Conservation (phyloP, 2,797 vertebrate genomes). For the Crocidura indochinensis region DNA sequence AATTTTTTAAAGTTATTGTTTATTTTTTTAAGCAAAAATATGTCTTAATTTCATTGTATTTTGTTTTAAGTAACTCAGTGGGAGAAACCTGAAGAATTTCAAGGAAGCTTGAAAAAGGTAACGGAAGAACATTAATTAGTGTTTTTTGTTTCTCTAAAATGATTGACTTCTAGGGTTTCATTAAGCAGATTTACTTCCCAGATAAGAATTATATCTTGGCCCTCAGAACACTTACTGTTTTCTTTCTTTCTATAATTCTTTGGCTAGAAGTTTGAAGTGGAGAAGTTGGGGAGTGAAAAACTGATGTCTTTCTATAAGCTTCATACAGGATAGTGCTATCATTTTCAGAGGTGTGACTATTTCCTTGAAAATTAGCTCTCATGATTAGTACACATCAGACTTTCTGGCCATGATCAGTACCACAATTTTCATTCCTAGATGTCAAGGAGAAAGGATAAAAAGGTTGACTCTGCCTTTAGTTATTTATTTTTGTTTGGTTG, state of each 20-base stretch:
- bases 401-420: conserved; percentile 13
- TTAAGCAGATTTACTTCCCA: conserved; percentile 62
- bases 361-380: conserved; percentile 31
- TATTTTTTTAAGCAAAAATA: conserved; percentile 43
- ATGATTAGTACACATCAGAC: conserved; percentile 28
- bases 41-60: conserved; percentile 75
- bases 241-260: conserved; percentile 61
- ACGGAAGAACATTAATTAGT: conserved; percentile 72
- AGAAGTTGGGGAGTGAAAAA: neutral
- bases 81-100: conserved; percentile 94
- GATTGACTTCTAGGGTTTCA: conserved; percentile 20
- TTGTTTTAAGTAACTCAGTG: conserved; percentile 94
- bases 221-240: neutral
- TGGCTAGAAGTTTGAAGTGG: conserved; percentile 13
- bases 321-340: neutral
- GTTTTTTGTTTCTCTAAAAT: conserved; percentile 67
- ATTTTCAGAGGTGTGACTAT: conserved; percentile 50
- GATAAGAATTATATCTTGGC: neutral
- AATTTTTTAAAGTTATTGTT: neutral
- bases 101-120: conserved; percentile 90
- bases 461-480: neutral
- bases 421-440: neutral
- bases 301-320: neutral
- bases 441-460: neutral
- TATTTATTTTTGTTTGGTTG: too few species aligned